Percentiles rank a stretch among this genome's conserved stretches.
Evolutionary conservation across 1,140 invertebrate genomes (phyloP).

Genomic region (Coelopa frigida): DNA sequence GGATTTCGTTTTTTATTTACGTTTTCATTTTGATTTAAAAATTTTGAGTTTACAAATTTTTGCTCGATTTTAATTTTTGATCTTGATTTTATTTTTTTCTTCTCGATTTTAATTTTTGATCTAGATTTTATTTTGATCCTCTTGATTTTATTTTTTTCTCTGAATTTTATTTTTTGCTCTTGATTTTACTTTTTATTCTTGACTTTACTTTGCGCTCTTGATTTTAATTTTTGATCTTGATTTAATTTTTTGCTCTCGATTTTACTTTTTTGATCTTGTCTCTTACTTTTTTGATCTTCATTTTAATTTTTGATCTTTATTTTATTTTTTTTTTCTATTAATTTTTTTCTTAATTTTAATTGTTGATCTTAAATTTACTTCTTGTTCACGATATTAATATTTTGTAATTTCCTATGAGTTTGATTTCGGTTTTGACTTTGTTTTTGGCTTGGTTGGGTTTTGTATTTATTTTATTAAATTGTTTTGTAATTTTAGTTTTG

Average conservation of each 20-base stretch:
- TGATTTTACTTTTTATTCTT: neutral
- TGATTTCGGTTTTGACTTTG: neutral
- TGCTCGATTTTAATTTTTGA: neutral
- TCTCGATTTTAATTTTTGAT: neutral
- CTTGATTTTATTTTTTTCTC: constrained; percentile 6
- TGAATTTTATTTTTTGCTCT: constrained; percentile 3
- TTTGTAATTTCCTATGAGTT: neutral
- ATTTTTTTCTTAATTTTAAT: constrained; percentile 5
- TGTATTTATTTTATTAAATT: neutral
- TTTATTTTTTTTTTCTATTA: constrained; percentile 1
- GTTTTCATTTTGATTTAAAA: constrained; percentile 1
- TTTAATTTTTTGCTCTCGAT: neutral
- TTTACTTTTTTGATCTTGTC: neutral
- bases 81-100: constrained; percentile 6
- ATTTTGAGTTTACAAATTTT: too few relatives aligned
- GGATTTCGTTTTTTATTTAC: neutral
- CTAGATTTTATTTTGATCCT: neutral
- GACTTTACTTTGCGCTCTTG: neutral
- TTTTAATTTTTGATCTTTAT: neutral
- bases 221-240: neutral
- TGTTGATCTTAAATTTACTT: constrained; percentile 5
- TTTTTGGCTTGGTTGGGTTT: too few relatives aligned
- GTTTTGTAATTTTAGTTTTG: constrained; percentile 1
- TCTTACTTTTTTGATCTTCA: neutral
- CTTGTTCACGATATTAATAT: neutral